Evolutionary conservation across 2,113 vertebrate genomes (phyloP).

Genomic region (Mesitornis unicolor): DNA sequence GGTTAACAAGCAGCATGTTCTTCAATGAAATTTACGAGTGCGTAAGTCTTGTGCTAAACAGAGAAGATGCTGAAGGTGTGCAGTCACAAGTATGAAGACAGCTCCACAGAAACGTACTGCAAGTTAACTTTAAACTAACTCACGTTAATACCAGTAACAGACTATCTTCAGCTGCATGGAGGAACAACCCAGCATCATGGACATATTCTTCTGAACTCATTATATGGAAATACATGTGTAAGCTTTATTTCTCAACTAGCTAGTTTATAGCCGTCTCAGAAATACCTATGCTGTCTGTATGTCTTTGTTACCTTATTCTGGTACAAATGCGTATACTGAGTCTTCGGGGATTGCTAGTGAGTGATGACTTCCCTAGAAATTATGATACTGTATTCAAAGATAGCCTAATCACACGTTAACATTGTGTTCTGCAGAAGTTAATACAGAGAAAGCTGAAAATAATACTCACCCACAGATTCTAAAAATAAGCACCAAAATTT

Average conservation of each 20-base stretch:
- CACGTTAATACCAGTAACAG: neutral
- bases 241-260: neutral
- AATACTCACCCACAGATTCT: constrained; percentile 61
- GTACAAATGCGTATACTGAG: neutral
- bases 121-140: neutral
- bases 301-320: neutral
- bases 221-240: neutral
- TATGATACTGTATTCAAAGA: neutral
- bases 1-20: constrained; percentile 42
- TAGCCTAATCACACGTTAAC: constrained; percentile 9
- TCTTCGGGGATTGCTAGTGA: neutral
- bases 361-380: constrained; percentile 1
- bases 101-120: neutral
- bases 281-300: rapidly evolving
- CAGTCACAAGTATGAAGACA: neutral
- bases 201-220: neutral
- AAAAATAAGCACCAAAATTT: constrained; percentile 67
- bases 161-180: neutral
- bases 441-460: constrained; percentile 47
- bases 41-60: neutral
- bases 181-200: neutral
- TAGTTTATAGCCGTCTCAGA: neutral
- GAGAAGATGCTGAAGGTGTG: constrained; percentile 7
- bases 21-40: neutral
- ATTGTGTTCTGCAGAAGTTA: constrained; percentile 43